These are phyloP conservation scores for Pinna nobilis DNA, from an alignment of 1,140 invertebrate genomes.

Conservation along the genomic window DNA sequence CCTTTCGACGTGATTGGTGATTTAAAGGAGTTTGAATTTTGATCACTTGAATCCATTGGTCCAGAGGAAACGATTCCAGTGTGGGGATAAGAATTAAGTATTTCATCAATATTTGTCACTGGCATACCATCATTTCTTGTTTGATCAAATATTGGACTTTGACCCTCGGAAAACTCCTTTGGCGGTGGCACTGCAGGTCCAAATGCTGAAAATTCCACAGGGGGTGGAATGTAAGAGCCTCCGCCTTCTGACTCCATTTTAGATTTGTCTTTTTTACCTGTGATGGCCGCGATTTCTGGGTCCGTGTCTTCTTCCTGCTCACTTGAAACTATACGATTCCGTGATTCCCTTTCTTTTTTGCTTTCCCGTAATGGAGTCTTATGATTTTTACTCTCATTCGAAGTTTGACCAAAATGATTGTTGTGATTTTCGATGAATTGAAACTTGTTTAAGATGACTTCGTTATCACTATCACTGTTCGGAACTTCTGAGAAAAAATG, in stretches of 20 bases:
- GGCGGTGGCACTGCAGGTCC: constrained; percentile 35
- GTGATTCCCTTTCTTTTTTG: too few relatives aligned
- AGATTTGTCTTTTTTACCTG: not conserved
- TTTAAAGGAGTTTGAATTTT: too few relatives aligned
- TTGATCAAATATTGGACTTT: constrained; percentile 9
- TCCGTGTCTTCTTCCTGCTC: not conserved
- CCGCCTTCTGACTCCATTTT: constrained; percentile 16
- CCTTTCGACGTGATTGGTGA: too few relatives aligned
- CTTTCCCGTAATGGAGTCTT: too few relatives aligned
- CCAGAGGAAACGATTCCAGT: too few relatives aligned
- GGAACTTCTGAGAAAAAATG: constrained; percentile 12
- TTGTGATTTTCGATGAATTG: constrained; percentile 15
- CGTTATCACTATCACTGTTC: constrained; percentile 34
- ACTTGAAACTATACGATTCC: not conserved
- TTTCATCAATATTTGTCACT: constrained; percentile 44
- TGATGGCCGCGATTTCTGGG: not conserved
- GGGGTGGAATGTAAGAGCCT: constrained; percentile 12
- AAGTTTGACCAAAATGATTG: not conserved
- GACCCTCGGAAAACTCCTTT: constrained; percentile 37
- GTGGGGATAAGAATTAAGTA: constrained; percentile 28
- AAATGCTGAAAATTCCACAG: constrained; percentile 10
- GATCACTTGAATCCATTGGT: too few relatives aligned
- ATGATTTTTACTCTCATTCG: not conserved
- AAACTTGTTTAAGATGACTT: constrained; percentile 40
- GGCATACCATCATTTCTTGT: constrained; percentile 23